Conservation (phyloP, 2,113 vertebrate genomes). For the Heterotis niloticus region DNA sequence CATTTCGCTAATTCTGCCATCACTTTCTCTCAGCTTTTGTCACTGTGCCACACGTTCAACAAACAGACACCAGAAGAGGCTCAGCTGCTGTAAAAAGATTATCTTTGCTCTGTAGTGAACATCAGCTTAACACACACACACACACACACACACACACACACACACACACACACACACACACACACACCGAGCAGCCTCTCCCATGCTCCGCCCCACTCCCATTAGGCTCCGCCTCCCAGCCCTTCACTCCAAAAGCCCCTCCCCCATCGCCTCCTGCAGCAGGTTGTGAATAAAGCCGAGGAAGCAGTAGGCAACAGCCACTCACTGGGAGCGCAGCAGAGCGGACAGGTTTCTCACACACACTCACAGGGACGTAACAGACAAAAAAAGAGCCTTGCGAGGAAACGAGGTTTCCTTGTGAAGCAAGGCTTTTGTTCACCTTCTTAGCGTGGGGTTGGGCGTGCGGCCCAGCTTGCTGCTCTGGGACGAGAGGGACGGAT, state of each 20-base stretch:
- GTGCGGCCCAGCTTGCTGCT: conserved; percentile 28
- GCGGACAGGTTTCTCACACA: conserved; percentile 4
- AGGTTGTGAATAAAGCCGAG: conserved; percentile 42
- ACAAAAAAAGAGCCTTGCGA: conserved; percentile 20
- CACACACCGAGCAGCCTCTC: conserved; percentile 9
- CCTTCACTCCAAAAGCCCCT: conserved; percentile 42
- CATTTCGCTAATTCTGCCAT: too few species aligned
- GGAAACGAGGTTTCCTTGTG: background rate
- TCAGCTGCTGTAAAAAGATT: conserved; percentile 64
- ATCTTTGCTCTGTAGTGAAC: conserved; percentile 58
- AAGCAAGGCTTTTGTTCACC: background rate
- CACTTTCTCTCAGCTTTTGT: too few species aligned
- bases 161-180: background rate
- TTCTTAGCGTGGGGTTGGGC: conserved; percentile 34
- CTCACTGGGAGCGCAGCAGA: background rate
- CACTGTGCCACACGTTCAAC: conserved; percentile 26
- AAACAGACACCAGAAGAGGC: conserved; percentile 68
- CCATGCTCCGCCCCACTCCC: conserved; percentile 25
- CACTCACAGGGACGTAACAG: background rate
- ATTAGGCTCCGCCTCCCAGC: conserved; percentile 26
- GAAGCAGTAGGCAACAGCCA: background rate
- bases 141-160: background rate
- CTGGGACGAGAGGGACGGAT: conserved; percentile 47
- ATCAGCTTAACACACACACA: conserved; percentile 43
- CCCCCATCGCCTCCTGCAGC: conserved; percentile 48